Percentiles rank a stretch among this genome's conserved stretches.
Conservation (phyloP, 2,797 vertebrate genomes). For the Atherinosoma microstoma region DNA sequence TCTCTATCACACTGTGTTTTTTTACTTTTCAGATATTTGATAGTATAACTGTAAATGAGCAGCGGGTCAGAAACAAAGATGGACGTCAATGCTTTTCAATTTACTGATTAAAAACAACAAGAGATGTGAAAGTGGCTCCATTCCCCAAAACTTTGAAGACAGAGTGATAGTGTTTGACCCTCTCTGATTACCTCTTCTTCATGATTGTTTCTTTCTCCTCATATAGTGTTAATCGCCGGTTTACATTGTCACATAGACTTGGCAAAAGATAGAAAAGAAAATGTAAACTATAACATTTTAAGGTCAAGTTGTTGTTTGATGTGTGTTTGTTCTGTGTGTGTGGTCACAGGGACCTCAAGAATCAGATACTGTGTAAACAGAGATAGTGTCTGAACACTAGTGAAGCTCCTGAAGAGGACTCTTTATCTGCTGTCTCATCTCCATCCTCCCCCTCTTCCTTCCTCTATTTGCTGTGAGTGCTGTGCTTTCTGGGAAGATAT, state of each 20-base stretch:
- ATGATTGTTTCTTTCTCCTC: not conserved
- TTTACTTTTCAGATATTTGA: not conserved
- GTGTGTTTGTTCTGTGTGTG: conserved; percentile 9
- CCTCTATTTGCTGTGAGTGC: not conserved
- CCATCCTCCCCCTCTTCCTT: not conserved
- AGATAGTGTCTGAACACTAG: conserved; percentile 24
- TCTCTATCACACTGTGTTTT: not conserved
- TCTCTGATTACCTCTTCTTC: conserved; percentile 1
- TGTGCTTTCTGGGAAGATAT: conserved; percentile 2
- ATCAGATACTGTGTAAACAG: conserved; percentile 22
- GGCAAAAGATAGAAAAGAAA: not conserved
- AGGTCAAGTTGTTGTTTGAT: not conserved
- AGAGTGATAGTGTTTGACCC: conserved; percentile 25
- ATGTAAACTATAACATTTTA: not conserved
- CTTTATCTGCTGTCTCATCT: conserved; percentile 29
- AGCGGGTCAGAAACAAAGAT: conserved; percentile 3
- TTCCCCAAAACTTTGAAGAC: not conserved
- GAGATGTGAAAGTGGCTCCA: not conserved
- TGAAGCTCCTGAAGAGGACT: conserved; percentile 18
- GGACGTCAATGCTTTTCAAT: not conserved
- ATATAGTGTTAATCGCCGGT: not conserved
- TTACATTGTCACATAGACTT: not conserved
- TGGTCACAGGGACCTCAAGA: conserved; percentile 21
- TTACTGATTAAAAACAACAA: not conserved
- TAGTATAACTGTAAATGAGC: conserved; percentile 3